Percentiles rank a stretch among this genome's conserved stretches.
Conservation (phyloP, 2,797 vertebrate genomes). For the Acomys russatus region DNA sequence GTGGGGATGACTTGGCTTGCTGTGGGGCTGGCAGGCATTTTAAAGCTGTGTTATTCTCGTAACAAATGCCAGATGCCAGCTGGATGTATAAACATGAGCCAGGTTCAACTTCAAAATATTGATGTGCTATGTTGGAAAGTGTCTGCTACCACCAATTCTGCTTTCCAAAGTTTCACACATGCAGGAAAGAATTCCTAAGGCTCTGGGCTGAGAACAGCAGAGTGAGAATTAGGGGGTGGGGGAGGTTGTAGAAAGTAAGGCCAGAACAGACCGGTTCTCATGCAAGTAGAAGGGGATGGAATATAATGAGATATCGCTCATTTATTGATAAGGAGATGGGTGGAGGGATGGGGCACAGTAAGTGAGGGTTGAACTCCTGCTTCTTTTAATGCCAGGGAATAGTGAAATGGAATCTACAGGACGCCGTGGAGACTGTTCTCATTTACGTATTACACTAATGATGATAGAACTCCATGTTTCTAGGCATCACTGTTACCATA, state of each 20-base stretch:
- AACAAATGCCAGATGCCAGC: constrained; percentile 74
- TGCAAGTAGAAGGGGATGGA: not conserved
- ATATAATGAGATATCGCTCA: not conserved
- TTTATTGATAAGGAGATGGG: not conserved
- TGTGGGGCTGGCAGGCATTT: not conserved
- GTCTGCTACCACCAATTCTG: constrained; percentile 41
- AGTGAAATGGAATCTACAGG: not conserved
- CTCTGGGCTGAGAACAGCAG: not conserved
- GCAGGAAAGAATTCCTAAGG: constrained; percentile 39
- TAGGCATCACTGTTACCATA: not conserved
- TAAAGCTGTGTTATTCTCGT: constrained; percentile 63
- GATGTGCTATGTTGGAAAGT: constrained; percentile 61
- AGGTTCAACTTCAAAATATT: constrained; percentile 69
- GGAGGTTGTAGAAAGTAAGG: too few species aligned
- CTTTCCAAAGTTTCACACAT: constrained; percentile 52
- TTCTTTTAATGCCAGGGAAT: not conserved
- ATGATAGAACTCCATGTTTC: not conserved
- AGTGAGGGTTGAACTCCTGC: not conserved
- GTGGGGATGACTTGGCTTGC: constrained; percentile 58
- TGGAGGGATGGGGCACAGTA: not conserved
- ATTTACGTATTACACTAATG: not conserved
- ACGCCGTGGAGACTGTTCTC: not conserved
- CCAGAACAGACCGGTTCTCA: not conserved
- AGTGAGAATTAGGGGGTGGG: not conserved
- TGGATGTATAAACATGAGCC: constrained; percentile 63